These are phyloP conservation scores for Drosophila baimaii DNA, from an alignment of 1,140 invertebrate genomes.

Conservation along the genomic window DNA sequence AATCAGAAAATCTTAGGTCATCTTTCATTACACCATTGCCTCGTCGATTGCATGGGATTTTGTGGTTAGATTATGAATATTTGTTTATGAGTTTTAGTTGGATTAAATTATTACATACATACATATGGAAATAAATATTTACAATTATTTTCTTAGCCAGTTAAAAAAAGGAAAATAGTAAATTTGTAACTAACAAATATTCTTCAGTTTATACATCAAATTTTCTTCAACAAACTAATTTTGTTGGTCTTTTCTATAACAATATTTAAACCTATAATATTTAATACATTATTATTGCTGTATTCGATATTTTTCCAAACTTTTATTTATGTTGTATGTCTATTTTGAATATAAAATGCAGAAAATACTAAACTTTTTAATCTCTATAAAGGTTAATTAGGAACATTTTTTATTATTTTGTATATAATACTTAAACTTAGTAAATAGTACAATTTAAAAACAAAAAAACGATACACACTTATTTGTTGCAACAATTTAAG, in stretches of 20 bases:
- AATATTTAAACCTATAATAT: background rate
- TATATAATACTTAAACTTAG: no score
- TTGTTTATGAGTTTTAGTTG: background rate
- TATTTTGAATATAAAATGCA: background rate
- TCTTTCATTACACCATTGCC: conserved; percentile 4
- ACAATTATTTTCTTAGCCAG: background rate
- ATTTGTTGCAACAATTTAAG: no score
- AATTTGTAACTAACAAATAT: no score
- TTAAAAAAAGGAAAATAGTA: background rate
- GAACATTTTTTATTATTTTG: background rate
- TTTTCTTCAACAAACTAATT: background rate
- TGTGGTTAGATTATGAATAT: background rate
- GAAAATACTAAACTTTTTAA: no score
- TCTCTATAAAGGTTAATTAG: no score
- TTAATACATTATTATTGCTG: background rate
- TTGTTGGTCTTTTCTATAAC: background rate
- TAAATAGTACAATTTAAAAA: no score
- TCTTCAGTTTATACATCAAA: background rate
- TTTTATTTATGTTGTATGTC: no score
- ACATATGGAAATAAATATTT: background rate
- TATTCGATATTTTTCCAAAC: no score
- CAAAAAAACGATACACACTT: no score
- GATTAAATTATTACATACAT: background rate
- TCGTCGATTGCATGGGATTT: background rate
- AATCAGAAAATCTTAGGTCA: background rate